phyloP scores from a whole-genome alignment of 2,113 vertebrate species.

The Ardeotis arabs region DNA sequence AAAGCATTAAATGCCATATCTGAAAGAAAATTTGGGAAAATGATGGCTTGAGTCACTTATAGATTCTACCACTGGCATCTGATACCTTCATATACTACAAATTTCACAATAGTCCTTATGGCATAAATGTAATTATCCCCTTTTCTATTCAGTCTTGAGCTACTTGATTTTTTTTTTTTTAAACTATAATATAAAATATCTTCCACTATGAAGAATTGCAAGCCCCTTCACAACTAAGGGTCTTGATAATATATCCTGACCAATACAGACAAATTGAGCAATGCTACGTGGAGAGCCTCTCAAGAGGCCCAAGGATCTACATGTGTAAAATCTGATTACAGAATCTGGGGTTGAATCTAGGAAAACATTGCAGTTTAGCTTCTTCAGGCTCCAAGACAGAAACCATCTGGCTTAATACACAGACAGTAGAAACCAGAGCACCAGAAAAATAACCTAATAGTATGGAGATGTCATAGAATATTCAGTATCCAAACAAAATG shows the following conservation, averaged over 20 bases:
- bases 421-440: neutral
- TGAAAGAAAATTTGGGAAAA: neutral
- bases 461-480: neutral
- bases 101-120: neutral
- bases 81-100: neutral
- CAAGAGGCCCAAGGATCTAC: neutral
- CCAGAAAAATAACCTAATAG: neutral
- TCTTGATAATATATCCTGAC: neutral
- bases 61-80: neutral
- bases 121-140: neutral
- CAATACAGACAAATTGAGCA: neutral
- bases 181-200: neutral
- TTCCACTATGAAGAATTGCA: neutral
- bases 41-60: neutral
- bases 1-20: neutral
- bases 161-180: neutral
- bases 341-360: neutral
- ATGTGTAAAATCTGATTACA: fast-evolving
- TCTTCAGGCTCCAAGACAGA: neutral
- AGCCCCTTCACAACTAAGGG: neutral
- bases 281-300: neutral
- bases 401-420: neutral
- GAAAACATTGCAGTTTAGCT: neutral
- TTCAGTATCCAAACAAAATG: neutral
- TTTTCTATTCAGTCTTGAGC: neutral